Evolutionary conservation across 2,888 invertebrate genomes (phyloP).

Genomic region (Tricholauxania praeusta): DNA sequence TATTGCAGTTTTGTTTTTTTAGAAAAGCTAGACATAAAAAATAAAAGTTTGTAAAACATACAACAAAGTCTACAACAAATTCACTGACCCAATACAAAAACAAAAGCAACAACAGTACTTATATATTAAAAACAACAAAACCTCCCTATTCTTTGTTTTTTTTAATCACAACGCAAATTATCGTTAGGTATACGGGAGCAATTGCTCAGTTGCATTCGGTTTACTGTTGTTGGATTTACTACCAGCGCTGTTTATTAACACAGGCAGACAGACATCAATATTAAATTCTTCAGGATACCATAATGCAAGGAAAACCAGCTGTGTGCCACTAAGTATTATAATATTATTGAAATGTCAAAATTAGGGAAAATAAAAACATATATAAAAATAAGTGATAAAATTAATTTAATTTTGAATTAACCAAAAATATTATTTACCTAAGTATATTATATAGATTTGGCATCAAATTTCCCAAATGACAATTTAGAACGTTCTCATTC

Average conservation of each 20-base stretch:
- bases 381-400: no score
- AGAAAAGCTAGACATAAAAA: neutral
- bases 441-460: no score
- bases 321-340: no score
- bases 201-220: neutral
- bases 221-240: neutral
- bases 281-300: no score
- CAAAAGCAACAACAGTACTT: neutral
- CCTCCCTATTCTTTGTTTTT: constrained; percentile 15
- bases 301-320: no score
- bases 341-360: no score
- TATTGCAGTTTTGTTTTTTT: neutral
- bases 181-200: constrained; percentile 12
- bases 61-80: neutral
- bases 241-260: neutral
- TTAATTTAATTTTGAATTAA: no score
- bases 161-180: constrained; percentile 25
- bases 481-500: no score
- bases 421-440: no score
- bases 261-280: neutral
- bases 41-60: neutral
- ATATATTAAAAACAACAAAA: neutral
- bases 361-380: no score
- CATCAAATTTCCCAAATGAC: no score
- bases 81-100: no score